These are phyloP conservation scores for Dryobates pubescens DNA, from an alignment of 2,797 vertebrate genomes.

Conservation along the genomic window DNA sequence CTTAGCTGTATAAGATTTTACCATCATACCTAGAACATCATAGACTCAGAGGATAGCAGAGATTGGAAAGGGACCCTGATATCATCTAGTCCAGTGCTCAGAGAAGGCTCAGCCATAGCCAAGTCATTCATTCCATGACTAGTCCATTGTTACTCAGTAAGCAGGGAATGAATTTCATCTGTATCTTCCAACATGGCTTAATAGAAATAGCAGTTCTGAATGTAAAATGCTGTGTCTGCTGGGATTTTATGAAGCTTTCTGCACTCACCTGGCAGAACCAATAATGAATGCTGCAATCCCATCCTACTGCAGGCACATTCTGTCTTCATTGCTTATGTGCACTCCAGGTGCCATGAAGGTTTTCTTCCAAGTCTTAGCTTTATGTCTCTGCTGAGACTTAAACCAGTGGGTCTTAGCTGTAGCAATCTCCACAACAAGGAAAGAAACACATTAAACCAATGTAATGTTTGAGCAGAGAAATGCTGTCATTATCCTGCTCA, in stretches of 20 bases:
- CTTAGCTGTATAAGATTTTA: neutral
- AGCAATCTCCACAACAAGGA: neutral
- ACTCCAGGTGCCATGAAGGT: neutral
- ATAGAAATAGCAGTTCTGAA: neutral
- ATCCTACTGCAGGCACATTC: neutral
- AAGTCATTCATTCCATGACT: fast-evolving
- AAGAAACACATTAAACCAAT: neutral
- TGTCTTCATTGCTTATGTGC: neutral
- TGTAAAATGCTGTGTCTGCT: neutral
- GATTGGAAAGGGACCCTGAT: neutral
- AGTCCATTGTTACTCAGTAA: neutral
- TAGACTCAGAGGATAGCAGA: neutral
- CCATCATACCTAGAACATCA: neutral
- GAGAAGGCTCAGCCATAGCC: neutral
- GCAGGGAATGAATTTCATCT: neutral
- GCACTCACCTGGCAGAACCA: neutral
- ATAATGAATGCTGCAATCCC: neutral
- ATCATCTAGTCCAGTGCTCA: neutral
- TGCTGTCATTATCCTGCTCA: neutral
- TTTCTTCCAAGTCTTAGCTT: neutral
- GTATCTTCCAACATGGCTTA: neutral
- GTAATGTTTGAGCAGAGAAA: neutral
- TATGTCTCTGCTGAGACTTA: neutral
- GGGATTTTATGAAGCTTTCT: neutral
- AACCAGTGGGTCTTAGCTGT: neutral